phyloP scores from a whole-genome alignment of 2,113 vertebrate species.

The Oncorhynchus masou region DNA sequence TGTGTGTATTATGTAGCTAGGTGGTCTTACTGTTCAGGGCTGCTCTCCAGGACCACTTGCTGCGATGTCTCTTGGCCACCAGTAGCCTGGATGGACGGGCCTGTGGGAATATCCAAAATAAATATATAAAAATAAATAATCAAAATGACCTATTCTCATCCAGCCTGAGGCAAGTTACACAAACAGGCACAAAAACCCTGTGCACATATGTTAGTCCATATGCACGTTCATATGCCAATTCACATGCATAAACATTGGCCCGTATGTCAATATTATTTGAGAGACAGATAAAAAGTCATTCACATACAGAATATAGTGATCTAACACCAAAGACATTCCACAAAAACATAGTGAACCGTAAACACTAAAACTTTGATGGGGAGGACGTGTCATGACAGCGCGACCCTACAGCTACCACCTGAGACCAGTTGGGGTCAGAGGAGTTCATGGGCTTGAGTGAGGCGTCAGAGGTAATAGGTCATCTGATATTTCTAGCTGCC shows the following conservation, averaged over 20 bases:
- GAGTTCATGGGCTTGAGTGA: constrained; percentile 1
- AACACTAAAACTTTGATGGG: neutral
- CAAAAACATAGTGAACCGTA: neutral
- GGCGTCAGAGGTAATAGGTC: constrained; percentile 8
- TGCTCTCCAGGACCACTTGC: constrained; percentile 79
- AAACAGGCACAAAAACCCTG: neutral
- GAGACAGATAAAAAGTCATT: no score
- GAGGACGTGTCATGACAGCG: no score
- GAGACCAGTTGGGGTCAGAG: constrained; percentile 11
- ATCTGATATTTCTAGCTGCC: neutral
- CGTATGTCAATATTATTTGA: no score
- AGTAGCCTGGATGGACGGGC: constrained; percentile 84
- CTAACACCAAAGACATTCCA: no score
- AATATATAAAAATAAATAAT: neutral
- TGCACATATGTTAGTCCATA: no score
- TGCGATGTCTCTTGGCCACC: constrained; percentile 84
- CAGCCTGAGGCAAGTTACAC: neutral
- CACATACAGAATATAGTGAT: no score
- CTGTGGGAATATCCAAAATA: constrained; percentile 56
- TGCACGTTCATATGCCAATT: no score
- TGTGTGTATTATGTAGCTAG: neutral
- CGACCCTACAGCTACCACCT: neutral
- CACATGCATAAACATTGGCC: no score
- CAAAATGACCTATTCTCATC: neutral
- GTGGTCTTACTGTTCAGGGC: constrained; percentile 70